These are phyloP conservation scores for Enoplolaimus lenunculus DNA, from an alignment of 2,888 invertebrate species.

Conservation along the genomic window DNA sequence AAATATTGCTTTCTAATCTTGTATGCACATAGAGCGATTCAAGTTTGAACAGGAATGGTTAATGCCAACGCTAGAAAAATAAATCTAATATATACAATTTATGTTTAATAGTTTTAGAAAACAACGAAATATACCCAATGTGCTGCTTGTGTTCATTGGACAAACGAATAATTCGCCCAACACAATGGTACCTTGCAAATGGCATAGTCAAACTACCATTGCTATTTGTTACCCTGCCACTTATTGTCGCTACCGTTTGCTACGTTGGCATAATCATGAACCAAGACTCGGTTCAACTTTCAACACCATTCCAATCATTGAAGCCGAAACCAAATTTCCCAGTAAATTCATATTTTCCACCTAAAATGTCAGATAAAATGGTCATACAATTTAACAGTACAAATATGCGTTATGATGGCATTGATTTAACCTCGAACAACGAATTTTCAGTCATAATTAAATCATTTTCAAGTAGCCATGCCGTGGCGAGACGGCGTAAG, in stretches of 20 bases:
- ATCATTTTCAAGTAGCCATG: no score
- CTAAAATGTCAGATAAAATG: background rate
- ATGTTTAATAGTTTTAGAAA: background rate
- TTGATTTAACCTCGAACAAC: background rate
- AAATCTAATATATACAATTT: no score
- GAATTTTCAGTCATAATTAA: background rate
- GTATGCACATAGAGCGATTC: no score
- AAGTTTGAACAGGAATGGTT: no score
- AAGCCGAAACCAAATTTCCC: background rate
- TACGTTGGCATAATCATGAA: background rate
- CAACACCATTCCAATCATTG: background rate
- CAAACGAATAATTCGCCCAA: background rate
- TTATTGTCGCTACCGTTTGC: background rate
- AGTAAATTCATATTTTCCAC: background rate
- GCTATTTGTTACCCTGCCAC: conserved; percentile 7
- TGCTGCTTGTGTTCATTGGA: background rate
- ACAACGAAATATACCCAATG: background rate
- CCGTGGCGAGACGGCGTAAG: no score
- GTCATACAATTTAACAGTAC: background rate
- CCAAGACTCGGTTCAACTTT: background rate
- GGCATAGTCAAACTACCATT: conserved; percentile 14
- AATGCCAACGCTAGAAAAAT: no score
- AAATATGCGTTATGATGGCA: background rate
- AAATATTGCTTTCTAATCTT: no score
- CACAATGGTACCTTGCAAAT: background rate